These are phyloP conservation scores for Bellardia pandia DNA, from an alignment of 2,888 invertebrate genomes.

Conservation along the genomic window DNA sequence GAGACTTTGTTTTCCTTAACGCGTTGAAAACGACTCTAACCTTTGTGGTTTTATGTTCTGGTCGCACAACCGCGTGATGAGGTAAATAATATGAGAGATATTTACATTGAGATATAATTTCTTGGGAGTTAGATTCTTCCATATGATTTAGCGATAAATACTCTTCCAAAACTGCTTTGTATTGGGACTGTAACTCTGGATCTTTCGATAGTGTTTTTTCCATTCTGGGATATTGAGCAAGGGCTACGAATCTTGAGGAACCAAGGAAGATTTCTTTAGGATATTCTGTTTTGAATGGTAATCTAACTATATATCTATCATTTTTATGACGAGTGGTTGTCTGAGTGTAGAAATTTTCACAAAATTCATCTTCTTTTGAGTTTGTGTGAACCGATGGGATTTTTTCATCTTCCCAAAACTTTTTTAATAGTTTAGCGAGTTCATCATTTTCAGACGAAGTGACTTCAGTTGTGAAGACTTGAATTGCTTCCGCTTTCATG, in stretches of 20 bases:
- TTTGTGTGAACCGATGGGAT: too few relatives aligned
- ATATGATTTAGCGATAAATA: conserved; percentile 52
- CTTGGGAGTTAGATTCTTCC: conserved; percentile 26
- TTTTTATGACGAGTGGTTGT: too few relatives aligned
- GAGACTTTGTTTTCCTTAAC: conserved; percentile 51
- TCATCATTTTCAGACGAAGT: too few relatives aligned
- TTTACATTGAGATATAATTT: neutral
- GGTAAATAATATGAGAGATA: conserved; percentile 36
- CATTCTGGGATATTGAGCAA: conserved; percentile 29
- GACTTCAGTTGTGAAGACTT: too few relatives aligned
- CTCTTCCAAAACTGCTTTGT: conserved; percentile 40
- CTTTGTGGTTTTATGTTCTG: conserved; percentile 67
- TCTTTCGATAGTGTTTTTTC: conserved; percentile 35
- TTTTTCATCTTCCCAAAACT: too few relatives aligned
- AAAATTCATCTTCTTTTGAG: too few relatives aligned
- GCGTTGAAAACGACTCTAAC: conserved; percentile 73
- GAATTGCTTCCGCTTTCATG: too few relatives aligned
- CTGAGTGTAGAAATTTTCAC: too few relatives aligned
- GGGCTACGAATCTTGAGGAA: conserved; percentile 2
- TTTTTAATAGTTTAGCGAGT: too few relatives aligned
- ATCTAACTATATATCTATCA: conserved; percentile 29
- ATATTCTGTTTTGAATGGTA: conserved; percentile 45
- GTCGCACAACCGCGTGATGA: conserved; percentile 69
- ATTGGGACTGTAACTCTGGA: neutral
- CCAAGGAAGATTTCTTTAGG: conserved; percentile 34